These are phyloP conservation scores for Caenorhabditis sp. DNA, from an alignment of 2,888 invertebrate genomes.

Conservation along the genomic window DNA sequence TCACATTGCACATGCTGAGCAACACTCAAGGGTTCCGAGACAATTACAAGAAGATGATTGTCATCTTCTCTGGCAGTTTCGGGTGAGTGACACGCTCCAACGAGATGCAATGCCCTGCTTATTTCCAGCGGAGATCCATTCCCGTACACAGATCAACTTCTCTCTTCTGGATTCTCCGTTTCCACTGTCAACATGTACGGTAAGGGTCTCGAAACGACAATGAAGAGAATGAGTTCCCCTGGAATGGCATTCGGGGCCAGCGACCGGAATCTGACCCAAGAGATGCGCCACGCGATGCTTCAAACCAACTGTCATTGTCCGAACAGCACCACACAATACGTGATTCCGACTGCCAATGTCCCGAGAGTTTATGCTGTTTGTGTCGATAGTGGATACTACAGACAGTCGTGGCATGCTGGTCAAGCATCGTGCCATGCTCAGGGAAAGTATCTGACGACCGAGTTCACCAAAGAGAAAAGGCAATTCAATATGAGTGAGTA, in stretches of 20 bases:
- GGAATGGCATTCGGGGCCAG: background rate
- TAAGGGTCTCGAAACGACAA: background rate
- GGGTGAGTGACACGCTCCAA: background rate
- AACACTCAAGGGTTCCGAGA: background rate
- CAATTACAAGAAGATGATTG: constrained; percentile 31
- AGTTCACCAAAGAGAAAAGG: constrained; percentile 1
- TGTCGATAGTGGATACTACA: background rate
- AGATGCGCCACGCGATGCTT: background rate
- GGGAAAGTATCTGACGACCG: constrained; percentile 1
- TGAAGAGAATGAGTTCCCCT: background rate
- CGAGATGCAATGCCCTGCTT: background rate
- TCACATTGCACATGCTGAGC: background rate
- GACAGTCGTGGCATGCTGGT: background rate
- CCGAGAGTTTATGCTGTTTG: background rate
- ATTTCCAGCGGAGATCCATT: background rate
- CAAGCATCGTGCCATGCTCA: background rate
- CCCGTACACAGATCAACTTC: background rate
- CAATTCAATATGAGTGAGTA: constrained; percentile 14
- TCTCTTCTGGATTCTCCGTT: background rate
- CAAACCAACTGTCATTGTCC: constrained; percentile 13
- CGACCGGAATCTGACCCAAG: constrained; percentile 3
- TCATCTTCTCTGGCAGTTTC: constrained; percentile 7
- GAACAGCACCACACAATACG: background rate
- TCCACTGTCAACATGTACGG: constrained; percentile 6
- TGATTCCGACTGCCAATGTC: background rate